Percentiles rank a stretch among this genome's conserved stretches.
These are phyloP conservation scores for Troglohyphantes excavatus DNA, from an alignment of 2,888 invertebrate genomes.

Conservation along the genomic window DNA sequence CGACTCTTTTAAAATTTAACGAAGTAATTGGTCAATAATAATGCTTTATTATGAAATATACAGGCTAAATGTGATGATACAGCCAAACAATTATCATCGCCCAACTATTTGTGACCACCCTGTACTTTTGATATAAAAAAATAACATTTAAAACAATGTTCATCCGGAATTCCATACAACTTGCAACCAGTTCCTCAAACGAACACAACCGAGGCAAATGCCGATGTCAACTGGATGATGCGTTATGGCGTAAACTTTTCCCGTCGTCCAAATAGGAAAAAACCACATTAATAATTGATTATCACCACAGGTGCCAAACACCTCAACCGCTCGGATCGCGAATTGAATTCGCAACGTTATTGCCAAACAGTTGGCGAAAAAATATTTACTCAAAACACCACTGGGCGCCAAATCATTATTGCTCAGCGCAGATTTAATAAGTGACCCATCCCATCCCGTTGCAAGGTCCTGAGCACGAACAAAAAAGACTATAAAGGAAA, in stretches of 20 bases:
- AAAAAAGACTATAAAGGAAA: not conserved
- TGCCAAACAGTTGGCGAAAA: constrained; percentile 35
- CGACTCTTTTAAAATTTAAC: too few species aligned
- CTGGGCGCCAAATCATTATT: constrained; percentile 40
- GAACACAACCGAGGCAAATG: not conserved
- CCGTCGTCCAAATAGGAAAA: not conserved
- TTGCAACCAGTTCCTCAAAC: not conserved
- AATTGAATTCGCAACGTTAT: not conserved
- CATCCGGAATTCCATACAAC: not conserved
- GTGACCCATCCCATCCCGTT: constrained; percentile 23
- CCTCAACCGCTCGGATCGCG: not conserved
- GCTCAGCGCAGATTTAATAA: constrained; percentile 35
- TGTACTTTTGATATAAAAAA: too few species aligned
- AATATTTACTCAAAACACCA: constrained; percentile 74
- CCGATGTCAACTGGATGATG: not conserved
- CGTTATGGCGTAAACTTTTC: not conserved
- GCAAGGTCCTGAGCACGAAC: constrained; percentile 6
- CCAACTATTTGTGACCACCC: too few species aligned
- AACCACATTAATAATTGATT: constrained; percentile 3
- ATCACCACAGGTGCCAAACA: constrained; percentile 19
- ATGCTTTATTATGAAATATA: too few species aligned
- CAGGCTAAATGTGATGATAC: too few species aligned
- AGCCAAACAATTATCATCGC: too few species aligned
- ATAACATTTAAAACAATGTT: too few species aligned
- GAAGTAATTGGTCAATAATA: too few species aligned